A percentile compares a stretch with the other conserved stretches of the same genome.
Conservation (phyloP, 2,797 vertebrate species). For the Channallabes apus region DNA sequence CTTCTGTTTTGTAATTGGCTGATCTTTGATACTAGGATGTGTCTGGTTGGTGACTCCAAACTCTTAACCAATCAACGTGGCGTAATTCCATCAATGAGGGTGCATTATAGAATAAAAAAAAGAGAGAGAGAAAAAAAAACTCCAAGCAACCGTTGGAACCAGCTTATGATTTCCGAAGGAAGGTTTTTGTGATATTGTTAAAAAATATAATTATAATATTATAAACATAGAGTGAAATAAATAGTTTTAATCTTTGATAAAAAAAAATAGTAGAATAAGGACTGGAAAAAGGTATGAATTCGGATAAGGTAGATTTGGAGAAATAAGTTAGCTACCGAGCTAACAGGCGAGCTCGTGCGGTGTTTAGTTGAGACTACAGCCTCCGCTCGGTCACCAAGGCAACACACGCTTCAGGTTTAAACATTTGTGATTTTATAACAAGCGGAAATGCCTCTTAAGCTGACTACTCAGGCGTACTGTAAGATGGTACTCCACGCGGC, state of each 20-base stretch:
- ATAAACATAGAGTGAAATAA: background rate
- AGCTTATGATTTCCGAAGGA: slow-evolving; percentile 7
- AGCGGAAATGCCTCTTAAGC: slow-evolving; percentile 76
- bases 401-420: background rate
- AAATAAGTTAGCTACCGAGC: slow-evolving; percentile 20
- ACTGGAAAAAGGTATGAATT: slow-evolving; percentile 26
- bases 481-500: slow-evolving; percentile 94
- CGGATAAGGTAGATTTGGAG: background rate
- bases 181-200: background rate
- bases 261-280: background rate
- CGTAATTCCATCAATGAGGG: background rate
- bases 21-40: background rate
- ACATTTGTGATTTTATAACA: background rate
- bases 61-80: background rate
- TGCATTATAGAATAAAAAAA: background rate
- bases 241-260: background rate
- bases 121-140: background rate
- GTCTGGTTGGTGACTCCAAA: background rate
- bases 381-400: background rate
- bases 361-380: background rate
- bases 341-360: slow-evolving; percentile 7
- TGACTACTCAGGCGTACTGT: slow-evolving; percentile 95
- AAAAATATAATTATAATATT: too few species aligned
- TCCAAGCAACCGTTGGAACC: background rate
- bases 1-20: background rate